Evolutionary conservation across 1,140 invertebrate species (phyloP), one percentile per base, ranked within the genome.

Genomic region (Vanessa tameamea): DNA sequence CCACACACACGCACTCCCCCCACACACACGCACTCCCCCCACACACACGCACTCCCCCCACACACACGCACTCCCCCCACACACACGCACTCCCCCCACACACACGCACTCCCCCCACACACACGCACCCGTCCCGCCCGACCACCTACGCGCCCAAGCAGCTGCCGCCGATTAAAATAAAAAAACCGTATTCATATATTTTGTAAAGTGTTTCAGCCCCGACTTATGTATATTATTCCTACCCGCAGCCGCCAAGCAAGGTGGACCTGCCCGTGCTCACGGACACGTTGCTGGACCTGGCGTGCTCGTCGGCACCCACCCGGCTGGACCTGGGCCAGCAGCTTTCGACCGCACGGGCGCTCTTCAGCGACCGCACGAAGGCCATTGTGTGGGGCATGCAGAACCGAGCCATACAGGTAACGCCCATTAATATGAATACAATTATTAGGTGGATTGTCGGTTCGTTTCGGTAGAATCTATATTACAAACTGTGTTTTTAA

Each of bases 361-460:
- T 98, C 50, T 99, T 99, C 92, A 96, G 94, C 1, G 95, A 95
- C 64, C 94, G 95, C 72, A 99, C 99, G 0, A 98, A 98, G 91
- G 95, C 98, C 11, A 99, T 99, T 82, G 96, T 99, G 37, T 99
- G 99, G 99, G 99, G 99, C 57, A 99, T 99, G 98, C 99, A 99
- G 93, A 97, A 97, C 14, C 94, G 98, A 75, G 99, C 99, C n/a
- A 98, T 99, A 43, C 99, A 99, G 92, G 91, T 93, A 69, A 59
- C 43, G 7, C 8, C 1, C 15, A 61, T 14, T 15, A 12, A 31
- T n/a, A 57, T 12, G 12, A 9, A 50, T 14, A 50, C 48, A 50
- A 8, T 14, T 15, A 50, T 50, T 14, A 2, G 11, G 0, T 50
- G 48, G 48, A 20, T 20, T 20, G 12, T 1, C 20, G 20, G 20